Evolutionary conservation across 2,888 invertebrate species (phyloP).

Genomic region (Penaeus monodon): DNA sequence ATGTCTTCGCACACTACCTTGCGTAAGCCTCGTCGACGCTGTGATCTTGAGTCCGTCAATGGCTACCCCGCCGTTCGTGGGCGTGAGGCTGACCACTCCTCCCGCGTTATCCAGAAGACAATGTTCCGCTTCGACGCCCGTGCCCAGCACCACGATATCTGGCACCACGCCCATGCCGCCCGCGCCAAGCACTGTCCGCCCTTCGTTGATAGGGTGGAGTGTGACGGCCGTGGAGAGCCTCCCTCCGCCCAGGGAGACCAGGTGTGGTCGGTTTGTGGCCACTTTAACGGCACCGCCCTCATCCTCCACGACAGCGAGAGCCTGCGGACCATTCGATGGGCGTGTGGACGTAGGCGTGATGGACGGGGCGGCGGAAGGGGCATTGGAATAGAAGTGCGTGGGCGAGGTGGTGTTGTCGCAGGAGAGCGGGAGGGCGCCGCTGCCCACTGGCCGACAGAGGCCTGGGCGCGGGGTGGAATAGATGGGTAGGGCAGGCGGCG

Average conservation of each 20-base stretch:
- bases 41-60: constrained; percentile 82
- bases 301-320: constrained; percentile 68
- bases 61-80: constrained; percentile 77
- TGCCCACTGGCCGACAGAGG: constrained; percentile 14
- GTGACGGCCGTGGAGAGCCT: constrained; percentile 92
- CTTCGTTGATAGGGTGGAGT: constrained; percentile 88
- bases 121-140: constrained; percentile 86
- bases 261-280: constrained; percentile 86
- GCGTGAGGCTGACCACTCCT: constrained; percentile 87
- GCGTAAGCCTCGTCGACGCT: constrained; percentile 82
- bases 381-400: constrained; percentile 8
- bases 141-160: constrained; percentile 87
- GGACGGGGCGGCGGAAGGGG: constrained; percentile 4
- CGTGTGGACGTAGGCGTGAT: not conserved
- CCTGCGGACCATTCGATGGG: constrained; percentile 15
- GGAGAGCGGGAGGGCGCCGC: constrained; percentile 18
- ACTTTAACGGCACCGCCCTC: constrained; percentile 76
- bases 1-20: constrained; percentile 76
- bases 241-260: constrained; percentile 91
- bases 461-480: constrained; percentile 29
- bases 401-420: constrained; percentile 33
- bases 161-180: constrained; percentile 76
- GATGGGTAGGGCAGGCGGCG: constrained; percentile 9
- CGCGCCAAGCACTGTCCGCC: constrained; percentile 85
- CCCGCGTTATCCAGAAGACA: constrained; percentile 87